A percentile compares a stretch with the other conserved stretches of the same genome.
Evolutionary conservation across 2,888 invertebrate species (phyloP).

Genomic region (Rhyacophila evoluta): DNA sequence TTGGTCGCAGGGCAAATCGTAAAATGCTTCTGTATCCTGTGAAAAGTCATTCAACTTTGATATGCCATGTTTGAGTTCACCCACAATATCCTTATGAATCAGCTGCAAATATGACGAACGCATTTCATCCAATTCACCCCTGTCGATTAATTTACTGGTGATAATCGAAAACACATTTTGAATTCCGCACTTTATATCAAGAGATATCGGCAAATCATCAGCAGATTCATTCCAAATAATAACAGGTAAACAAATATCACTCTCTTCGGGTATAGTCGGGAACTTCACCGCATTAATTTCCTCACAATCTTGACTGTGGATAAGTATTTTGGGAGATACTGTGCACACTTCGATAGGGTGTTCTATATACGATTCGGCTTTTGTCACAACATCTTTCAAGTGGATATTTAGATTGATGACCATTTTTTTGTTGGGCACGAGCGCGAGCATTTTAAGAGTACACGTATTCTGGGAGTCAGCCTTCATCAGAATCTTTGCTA

Average conservation of each 20-base stretch:
- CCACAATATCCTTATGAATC: conserved; percentile 27
- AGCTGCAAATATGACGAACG: conserved; percentile 26
- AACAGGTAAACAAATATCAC: conserved; percentile 42
- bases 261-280: conserved; percentile 43
- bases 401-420: conserved; percentile 39
- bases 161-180: conserved; percentile 41
- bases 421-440: conserved; percentile 33
- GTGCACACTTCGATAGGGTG: conserved; percentile 42
- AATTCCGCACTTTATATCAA: conserved; percentile 34
- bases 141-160: conserved; percentile 32
- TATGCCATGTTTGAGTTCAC: conserved; percentile 7
- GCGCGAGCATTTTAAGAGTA: conserved; percentile 30
- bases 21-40: conserved; percentile 23
- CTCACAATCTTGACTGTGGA: conserved; percentile 28
- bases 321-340: conserved; percentile 33
- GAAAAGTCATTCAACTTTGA: conserved; percentile 6
- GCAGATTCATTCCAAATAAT: conserved; percentile 46
- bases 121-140: conserved; percentile 30
- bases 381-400: conserved; percentile 49
- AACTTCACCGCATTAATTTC: conserved; percentile 37
- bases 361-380: conserved; percentile 36
- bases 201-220: conserved; percentile 40
- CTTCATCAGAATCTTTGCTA: conserved; percentile 44
- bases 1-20: conserved; percentile 39
- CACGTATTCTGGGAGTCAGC: conserved; percentile 46